These are phyloP conservation scores for Jacana jacana DNA, from an alignment of 2,113 vertebrate species.

Conservation along the genomic window DNA sequence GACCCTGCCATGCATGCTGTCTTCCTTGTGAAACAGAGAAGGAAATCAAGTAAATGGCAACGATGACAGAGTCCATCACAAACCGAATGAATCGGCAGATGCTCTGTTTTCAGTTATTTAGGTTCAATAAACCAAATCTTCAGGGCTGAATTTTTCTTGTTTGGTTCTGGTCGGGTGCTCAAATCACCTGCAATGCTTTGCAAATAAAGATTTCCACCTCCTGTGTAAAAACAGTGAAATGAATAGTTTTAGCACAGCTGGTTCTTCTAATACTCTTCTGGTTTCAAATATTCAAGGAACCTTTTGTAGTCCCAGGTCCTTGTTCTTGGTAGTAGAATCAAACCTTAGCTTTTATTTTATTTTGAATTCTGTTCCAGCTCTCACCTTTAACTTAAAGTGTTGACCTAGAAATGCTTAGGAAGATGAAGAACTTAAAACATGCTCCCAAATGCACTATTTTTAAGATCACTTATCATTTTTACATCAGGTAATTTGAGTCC, in stretches of 20 bases:
- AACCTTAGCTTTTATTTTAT: not conserved
- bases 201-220: not conserved
- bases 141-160: not conserved
- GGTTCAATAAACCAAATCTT: not conserved
- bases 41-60: not conserved
- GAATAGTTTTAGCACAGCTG: not conserved
- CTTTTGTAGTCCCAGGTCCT: not conserved
- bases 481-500: not conserved
- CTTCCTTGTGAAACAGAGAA: not conserved
- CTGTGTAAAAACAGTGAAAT: not conserved
- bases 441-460: not conserved
- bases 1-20: not conserved
- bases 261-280: not conserved
- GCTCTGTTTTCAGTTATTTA: not conserved
- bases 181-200: not conserved
- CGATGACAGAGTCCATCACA: not conserved
- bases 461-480: not conserved
- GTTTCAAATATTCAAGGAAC: not conserved
- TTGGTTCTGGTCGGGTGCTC: not conserved
- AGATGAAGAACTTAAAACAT: not conserved
- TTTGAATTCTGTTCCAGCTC: not conserved
- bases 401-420: not conserved
- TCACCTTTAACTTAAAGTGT: not conserved
- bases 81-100: not conserved
- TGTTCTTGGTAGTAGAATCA: not conserved